Conservation (phyloP, 2,797 vertebrate species). For the Leptodactylus fallax region DNA sequence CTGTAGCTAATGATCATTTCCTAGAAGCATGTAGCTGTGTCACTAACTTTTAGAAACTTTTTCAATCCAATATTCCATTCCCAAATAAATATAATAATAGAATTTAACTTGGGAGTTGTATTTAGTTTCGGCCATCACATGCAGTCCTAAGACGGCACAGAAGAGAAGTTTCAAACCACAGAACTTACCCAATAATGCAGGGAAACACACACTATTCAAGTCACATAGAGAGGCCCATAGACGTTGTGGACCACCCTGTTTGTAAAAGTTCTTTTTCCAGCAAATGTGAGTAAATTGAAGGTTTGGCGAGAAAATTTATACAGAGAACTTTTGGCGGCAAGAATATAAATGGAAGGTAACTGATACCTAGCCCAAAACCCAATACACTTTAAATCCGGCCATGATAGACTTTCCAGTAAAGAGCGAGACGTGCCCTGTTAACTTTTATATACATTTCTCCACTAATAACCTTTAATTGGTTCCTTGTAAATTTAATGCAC, state of each 20-base stretch:
- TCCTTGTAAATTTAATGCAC: conserved; percentile 31
- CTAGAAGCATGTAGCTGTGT: neutral
- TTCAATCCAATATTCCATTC: neutral
- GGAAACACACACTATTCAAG: neutral
- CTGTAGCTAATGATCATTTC: too few relatives aligned
- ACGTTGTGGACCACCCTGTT: conserved; percentile 34
- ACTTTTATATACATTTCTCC: conserved; percentile 46
- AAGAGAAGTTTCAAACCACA: neutral
- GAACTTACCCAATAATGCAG: neutral
- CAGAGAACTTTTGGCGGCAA: conserved; percentile 37
- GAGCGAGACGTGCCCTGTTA: conserved; percentile 29
- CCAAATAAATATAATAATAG: neutral
- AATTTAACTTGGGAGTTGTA: neutral
- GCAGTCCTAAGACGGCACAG: too few relatives aligned
- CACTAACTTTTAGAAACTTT: neutral
- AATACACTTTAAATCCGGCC: conserved; percentile 20
- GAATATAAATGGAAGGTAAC: conserved; percentile 43
- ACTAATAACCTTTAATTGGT: conserved; percentile 50
- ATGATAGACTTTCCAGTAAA: conserved; percentile 41
- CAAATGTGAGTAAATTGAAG: conserved; percentile 39
- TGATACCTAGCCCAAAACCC: conserved; percentile 30
- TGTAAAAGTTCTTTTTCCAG: conserved; percentile 35
- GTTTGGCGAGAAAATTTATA: conserved; percentile 45
- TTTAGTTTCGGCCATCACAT: neutral
- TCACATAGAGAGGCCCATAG: neutral